Conservation (phyloP, 2,888 invertebrate species). For the Tribolium freemani region DNA sequence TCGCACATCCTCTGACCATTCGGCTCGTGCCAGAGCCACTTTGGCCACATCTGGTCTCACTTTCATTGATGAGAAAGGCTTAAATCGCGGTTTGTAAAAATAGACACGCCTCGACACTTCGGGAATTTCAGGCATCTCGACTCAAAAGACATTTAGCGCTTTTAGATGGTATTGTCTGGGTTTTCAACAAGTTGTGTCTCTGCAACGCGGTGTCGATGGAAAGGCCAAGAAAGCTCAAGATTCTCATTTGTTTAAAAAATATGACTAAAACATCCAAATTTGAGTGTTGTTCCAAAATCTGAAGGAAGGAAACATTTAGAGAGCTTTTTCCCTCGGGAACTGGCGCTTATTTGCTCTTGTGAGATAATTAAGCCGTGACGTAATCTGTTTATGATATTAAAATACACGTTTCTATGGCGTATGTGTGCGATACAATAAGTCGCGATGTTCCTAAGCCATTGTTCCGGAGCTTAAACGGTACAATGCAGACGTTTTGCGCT, state of each 20-base stretch:
- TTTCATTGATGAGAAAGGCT: conserved; percentile 31
- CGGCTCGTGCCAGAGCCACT: conserved; percentile 34
- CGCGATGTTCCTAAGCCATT: conserved; percentile 49
- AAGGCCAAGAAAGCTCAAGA: not conserved
- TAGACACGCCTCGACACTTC: conserved; percentile 16
- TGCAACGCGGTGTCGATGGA: not conserved
- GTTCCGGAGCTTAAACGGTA: conserved; percentile 56
- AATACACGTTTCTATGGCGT: conserved; percentile 47
- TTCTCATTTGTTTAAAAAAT: no score
- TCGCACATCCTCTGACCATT: conserved; percentile 32
- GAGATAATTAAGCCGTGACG: conserved; percentile 41
- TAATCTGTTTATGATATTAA: conserved; percentile 51
- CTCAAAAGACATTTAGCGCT: conserved; percentile 9
- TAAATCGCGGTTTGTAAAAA: conserved; percentile 30
- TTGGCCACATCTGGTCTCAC: conserved; percentile 37
- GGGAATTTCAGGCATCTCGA: conserved; percentile 12
- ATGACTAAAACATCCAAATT: no score
- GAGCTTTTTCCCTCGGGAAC: conserved; percentile 12
- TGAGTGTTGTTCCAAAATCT: no score
- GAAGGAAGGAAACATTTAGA: no score
- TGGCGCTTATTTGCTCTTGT: conserved; percentile 28
- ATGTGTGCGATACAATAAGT: conserved; percentile 30
- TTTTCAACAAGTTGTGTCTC: no score
- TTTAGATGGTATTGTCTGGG: no score
- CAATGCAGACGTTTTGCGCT: conserved; percentile 60